A percentile compares a stretch with the other conserved stretches of the same genome.
Evolutionary conservation across 2,888 invertebrate species (phyloP).

Genomic region (Laspeyria flexula): DNA sequence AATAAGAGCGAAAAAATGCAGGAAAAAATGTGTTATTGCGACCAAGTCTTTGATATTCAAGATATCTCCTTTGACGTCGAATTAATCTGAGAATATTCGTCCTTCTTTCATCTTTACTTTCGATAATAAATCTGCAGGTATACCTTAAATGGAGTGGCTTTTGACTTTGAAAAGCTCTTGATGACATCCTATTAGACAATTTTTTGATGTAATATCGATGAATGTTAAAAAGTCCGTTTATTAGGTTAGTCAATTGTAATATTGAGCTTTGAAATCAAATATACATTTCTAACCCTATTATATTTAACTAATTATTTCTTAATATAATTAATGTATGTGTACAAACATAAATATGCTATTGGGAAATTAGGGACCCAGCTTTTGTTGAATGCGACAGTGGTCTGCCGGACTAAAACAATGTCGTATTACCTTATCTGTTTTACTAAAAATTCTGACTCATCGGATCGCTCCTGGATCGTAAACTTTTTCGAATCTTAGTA

Average conservation of each 20-base stretch:
- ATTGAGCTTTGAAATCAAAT: not conserved
- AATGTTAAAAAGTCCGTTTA: slow-evolving; percentile 1
- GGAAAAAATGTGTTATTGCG: slow-evolving; percentile 15
- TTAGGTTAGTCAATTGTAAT: not conserved
- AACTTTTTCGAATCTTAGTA: too few relatives aligned
- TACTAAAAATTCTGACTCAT: too few relatives aligned
- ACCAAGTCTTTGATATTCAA: slow-evolving; percentile 15
- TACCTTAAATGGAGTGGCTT: slow-evolving; percentile 1
- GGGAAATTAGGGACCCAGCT: too few relatives aligned
- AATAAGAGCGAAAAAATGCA: slow-evolving; percentile 7
- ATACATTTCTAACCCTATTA: too few relatives aligned
- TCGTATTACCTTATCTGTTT: too few relatives aligned
- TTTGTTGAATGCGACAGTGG: too few relatives aligned
- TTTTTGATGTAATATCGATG: not conserved
- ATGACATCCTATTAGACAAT: slow-evolving; percentile 3
- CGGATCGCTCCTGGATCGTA: too few relatives aligned
- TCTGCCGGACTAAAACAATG: too few relatives aligned
- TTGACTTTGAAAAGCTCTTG: slow-evolving; percentile 10
- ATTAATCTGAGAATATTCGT: slow-evolving; percentile 18
- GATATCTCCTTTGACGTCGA: slow-evolving; percentile 18
- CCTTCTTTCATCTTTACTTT: slow-evolving; percentile 10
- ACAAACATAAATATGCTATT: too few relatives aligned
- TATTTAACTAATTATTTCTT: too few relatives aligned
- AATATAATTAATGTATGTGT: too few relatives aligned
- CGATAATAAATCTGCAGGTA: slow-evolving; percentile 5